Evolutionary conservation across 2,888 invertebrate genomes (phyloP).

Genomic region (Macroteleia sp.): DNA sequence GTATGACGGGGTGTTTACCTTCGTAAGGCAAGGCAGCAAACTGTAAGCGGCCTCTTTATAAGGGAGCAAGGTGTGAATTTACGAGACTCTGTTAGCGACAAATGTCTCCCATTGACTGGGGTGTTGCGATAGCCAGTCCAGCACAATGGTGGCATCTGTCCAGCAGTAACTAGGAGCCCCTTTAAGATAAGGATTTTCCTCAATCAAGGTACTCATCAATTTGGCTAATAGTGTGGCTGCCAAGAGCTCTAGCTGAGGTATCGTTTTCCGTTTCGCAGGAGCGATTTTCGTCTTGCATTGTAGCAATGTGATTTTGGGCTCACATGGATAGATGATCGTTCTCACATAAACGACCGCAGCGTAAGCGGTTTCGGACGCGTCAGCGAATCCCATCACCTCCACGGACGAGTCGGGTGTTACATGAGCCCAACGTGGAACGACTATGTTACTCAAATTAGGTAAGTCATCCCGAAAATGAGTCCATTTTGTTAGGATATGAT

Average conservation of each 20-base stretch:
- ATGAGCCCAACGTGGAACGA: not conserved
- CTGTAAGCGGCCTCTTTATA: too few relatives aligned
- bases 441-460: too few relatives aligned
- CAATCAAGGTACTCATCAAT: not conserved
- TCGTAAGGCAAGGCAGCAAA: too few relatives aligned
- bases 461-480: too few relatives aligned
- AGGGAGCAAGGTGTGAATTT: too few relatives aligned
- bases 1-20: too few relatives aligned
- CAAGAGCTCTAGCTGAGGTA: slow-evolving; percentile 11
- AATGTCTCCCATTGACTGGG: not conserved
- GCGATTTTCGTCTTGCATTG: slow-evolving; percentile 19
- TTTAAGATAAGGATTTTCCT: not conserved
- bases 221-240: slow-evolving; percentile 3
- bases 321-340: too few relatives aligned
- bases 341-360: not conserved
- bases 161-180: not conserved
- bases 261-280: not conserved
- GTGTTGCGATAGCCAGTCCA: slow-evolving; percentile 6
- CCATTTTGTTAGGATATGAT: too few relatives aligned
- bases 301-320: not conserved
- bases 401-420: not conserved
- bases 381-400: not conserved
- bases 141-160: slow-evolving; percentile 22
- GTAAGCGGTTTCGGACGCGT: slow-evolving; percentile 20
- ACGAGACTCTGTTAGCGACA: too few relatives aligned